phyloP scores from a whole-genome alignment of 1,140 invertebrate genomes.

The Ectropis grisescens region DNA sequence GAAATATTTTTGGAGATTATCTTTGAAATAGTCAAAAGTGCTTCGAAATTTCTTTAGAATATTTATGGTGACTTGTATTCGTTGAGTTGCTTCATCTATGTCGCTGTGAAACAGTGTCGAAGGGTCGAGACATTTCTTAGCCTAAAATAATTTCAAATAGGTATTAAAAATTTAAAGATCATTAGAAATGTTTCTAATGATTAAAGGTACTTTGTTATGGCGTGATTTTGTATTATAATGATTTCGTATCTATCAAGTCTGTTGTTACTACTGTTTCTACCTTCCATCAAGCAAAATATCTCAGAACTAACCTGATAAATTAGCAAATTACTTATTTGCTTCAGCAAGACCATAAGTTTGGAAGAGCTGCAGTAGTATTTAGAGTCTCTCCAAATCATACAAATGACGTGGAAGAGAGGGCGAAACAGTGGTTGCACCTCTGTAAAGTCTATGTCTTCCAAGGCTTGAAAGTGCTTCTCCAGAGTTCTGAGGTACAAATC shows the following conservation, averaged over 20 bases:
- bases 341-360: slow-evolving; percentile 89
- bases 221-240: too few relatives aligned
- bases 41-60: slow-evolving; percentile 74
- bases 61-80: slow-evolving; percentile 81
- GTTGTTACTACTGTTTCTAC: too few relatives aligned
- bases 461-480: slow-evolving; percentile 80
- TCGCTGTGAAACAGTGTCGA: slow-evolving; percentile 92
- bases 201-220: too few relatives aligned
- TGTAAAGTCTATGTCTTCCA: slow-evolving; percentile 90
- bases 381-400: slow-evolving; percentile 90
- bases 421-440: slow-evolving; percentile 82
- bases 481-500: slow-evolving; percentile 88
- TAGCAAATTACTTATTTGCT: slow-evolving; percentile 91
- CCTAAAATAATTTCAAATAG: too few relatives aligned
- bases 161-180: too few relatives aligned
- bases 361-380: slow-evolving; percentile 91
- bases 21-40: slow-evolving; percentile 79
- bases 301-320: slow-evolving; percentile 79
- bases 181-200: too few relatives aligned
- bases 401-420: slow-evolving; percentile 86
- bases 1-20: slow-evolving; percentile 76
- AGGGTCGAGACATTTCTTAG: slow-evolving; percentile 87
- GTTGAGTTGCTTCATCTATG: slow-evolving; percentile 87
- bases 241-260: too few relatives aligned
- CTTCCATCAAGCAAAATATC: too few relatives aligned